Percentiles rank a stretch among this genome's conserved stretches.
Conservation (phyloP, 2,888 invertebrate species). For the Sialis lutaria region DNA sequence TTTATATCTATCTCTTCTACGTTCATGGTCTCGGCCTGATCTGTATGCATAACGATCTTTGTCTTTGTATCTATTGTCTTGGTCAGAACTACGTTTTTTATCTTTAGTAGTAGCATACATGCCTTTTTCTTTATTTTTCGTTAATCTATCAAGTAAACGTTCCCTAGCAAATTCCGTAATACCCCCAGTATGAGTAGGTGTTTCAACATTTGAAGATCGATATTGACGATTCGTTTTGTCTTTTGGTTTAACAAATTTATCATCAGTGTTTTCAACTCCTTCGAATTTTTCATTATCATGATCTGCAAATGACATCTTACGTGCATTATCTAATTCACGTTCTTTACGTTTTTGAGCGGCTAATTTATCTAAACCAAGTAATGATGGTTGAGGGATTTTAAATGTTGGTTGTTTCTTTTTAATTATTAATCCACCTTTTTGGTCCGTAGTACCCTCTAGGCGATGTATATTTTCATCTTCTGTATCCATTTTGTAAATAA, state of each 20-base stretch:
- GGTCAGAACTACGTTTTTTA: constrained; percentile 19
- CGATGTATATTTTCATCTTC: constrained; percentile 43
- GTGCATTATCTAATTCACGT: constrained; percentile 34
- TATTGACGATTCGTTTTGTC: constrained; percentile 41
- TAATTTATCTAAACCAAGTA: constrained; percentile 69
- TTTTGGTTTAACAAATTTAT: constrained; percentile 17
- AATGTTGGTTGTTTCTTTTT: constrained; percentile 54
- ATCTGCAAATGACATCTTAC: constrained; percentile 48
- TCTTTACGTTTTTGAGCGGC: constrained; percentile 56
- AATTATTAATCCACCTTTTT: constrained; percentile 52
- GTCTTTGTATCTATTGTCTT: constrained; percentile 19
- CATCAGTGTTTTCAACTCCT: constrained; percentile 18
- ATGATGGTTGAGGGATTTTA: constrained; percentile 58
- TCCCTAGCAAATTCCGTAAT: constrained; percentile 64
- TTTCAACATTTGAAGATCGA: constrained; percentile 65
- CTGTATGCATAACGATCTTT: constrained; percentile 9
- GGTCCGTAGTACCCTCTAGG: constrained; percentile 45
- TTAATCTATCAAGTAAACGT: constrained; percentile 47
- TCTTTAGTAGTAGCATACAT: constrained; percentile 52
- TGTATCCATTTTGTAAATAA: background rate
- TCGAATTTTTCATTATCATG: constrained; percentile 24
- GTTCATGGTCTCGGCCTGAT: constrained; percentile 15
- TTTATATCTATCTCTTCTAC: constrained; percentile 21
- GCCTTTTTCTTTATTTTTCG: constrained; percentile 45
- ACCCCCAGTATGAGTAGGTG: constrained; percentile 88